Evolutionary conservation across 2,888 invertebrate genomes (phyloP), one percentile per base, ranked within the genome.

Genomic region (Acanthosoma haemorrhoidale): DNA sequence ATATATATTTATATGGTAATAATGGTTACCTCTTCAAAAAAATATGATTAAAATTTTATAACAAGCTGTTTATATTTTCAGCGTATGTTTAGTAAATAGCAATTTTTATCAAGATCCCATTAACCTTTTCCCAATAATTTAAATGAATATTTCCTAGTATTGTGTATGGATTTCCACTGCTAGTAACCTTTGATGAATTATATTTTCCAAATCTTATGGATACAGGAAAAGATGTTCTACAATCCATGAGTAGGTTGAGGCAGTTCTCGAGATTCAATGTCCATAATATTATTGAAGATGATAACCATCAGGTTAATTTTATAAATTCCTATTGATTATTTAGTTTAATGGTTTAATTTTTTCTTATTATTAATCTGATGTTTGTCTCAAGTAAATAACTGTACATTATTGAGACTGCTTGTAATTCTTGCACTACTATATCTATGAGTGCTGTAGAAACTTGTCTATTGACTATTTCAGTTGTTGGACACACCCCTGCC

Each of bases 401-500:
- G 6, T 43, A 11, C 9, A 11, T 43, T 43, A 11, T 43, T 11
- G 15, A 43, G 36, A 36, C 13, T 36, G 13, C 36, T 36, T 36
- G 13, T 9, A 36, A 36, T 13, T 36, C 13, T 6, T 36, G 8
- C 36, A 36, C 8, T 36, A 36, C 13, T 9, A 9, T 43, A 6
- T 11, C 8, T 16, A 11, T 15, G 8, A 15, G 6, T 43, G 8
- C 15, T 15, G 13, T 11, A 15, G 15, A 43, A 11, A 6, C 16
- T 43, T 11, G 6, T 43, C 15, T 34, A 21, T 31, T n/a, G 9
- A 21, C 13, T 29, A 9, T 67, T 67, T 4, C 36, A 67, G 67
- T 16, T 51, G 29, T 51, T 67, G 67, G 67, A 67, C 39, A 38
- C 51, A 57, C 67, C 67, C 25, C 39, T 64, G 39, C 57, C 67